Base-by-base conservation (phyloP, 2,888 invertebrate genomes). In the Pegoplata infirma region DNA sequence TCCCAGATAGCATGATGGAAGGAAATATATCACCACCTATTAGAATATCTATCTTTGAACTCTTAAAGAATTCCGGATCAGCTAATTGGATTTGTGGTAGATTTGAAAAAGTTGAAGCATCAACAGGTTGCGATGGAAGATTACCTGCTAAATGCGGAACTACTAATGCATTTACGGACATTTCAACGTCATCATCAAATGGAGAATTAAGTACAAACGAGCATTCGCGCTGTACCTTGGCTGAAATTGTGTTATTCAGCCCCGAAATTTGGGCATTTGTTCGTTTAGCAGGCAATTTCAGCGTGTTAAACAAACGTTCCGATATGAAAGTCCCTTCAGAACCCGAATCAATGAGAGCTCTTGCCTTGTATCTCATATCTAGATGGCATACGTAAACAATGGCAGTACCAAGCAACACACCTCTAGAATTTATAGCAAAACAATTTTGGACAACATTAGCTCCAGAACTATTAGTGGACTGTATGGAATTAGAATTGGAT, bases 251-350 rank as follows among this genome's bases (percentile, higher is more conserved):
- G 4, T 67, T 56, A 55, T 67, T 67, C 1, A 67, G n/a, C 1
- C 56, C 67, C 1, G 56, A 67, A 14, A 67, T 32, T 10, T 28
- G 17, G 1, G 46, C 67, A 32, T 23, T 44, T 4, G 47, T 17
- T 10, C n/a, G n/a, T n/a, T n/a, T n/a, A n/a, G n/a, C n/a, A n/a
- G n/a, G n/a, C n/a, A n/a, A n/a, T n/a, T n/a, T 17, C 5, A 56
- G 5, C 3, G 12, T 3, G 5, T 67, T 40, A 28, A 17, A 19
- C n/a, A 44, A 14, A 36, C 5, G 12, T 17, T 58, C 40, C 2
- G 32, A 47, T 19, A 67, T 55, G 46, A 56, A 67, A 3, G 56
- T 32, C 2, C 55, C 55, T 16, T 66, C 55, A 17, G 66, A 55
- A 12, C 55, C 67, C 1, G 55, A 56, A n/a, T 67, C 56, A 46